Evolutionary conservation across 2,888 invertebrate genomes (phyloP).

Genomic region (Micropterix aruncella): DNA sequence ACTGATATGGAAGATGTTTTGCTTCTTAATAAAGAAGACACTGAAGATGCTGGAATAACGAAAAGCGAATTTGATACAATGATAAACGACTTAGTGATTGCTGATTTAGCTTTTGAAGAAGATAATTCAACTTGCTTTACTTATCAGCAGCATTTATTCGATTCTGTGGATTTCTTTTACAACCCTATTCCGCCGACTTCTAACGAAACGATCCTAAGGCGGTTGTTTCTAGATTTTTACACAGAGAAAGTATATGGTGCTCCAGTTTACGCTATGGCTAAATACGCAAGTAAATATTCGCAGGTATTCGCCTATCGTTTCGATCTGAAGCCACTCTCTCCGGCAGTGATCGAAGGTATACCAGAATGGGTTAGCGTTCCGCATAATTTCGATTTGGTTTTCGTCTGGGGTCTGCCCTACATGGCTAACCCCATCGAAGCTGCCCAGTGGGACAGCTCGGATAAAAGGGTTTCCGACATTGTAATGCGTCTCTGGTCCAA

Average conservation of each 20-base stretch:
- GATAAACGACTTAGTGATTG: constrained; percentile 45
- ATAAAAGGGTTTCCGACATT: constrained; percentile 65
- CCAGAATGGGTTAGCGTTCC: constrained; percentile 71
- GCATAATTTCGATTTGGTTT: constrained; percentile 69
- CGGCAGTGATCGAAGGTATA: constrained; percentile 46
- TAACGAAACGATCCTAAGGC: constrained; percentile 45
- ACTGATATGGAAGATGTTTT: constrained; percentile 73
- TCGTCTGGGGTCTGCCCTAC: constrained; percentile 70
- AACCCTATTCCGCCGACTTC: constrained; percentile 49
- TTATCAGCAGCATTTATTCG: constrained; percentile 51
- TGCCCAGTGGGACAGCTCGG: constrained; percentile 59
- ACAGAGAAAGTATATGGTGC: constrained; percentile 65
- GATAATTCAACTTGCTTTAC: constrained; percentile 42
- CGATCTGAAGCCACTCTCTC: constrained; percentile 57
- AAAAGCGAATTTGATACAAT: constrained; percentile 44
- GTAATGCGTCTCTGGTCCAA: constrained; percentile 72
- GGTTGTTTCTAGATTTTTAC: constrained; percentile 54
- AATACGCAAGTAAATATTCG: constrained; percentile 42
- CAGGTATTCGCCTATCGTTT: constrained; percentile 61
- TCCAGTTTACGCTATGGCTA: constrained; percentile 54
- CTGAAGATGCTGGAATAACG: constrained; percentile 45
- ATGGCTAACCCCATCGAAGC: constrained; percentile 43
- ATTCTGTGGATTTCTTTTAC: constrained; percentile 66
- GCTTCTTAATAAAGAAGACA: constrained; percentile 40
- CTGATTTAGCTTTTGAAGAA: constrained; percentile 40